Evolutionary conservation across 2,888 invertebrate genomes (phyloP).

Genomic region (Periphyllus acericola): DNA sequence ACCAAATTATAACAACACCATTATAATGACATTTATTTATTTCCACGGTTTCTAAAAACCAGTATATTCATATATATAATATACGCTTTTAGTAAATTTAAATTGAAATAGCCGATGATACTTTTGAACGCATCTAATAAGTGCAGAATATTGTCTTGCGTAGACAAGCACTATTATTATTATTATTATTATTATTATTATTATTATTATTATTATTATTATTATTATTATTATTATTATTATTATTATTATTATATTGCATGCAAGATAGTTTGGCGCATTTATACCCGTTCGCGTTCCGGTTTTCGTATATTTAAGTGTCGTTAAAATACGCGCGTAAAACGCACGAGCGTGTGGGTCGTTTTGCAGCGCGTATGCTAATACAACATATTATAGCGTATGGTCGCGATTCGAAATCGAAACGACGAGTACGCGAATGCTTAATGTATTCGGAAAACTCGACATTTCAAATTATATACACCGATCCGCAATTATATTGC

Average conservation of each 20-base stretch:
- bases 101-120: background rate
- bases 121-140: background rate
- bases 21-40: background rate
- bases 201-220: background rate
- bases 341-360: too few species aligned
- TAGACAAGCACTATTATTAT: background rate
- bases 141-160: background rate
- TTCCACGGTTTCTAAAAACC: background rate
- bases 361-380: too few species aligned
- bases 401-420: too few species aligned
- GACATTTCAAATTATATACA: too few species aligned
- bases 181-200: background rate
- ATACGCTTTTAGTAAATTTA: background rate
- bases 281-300: conserved; percentile 7
- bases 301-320: background rate
- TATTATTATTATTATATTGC: background rate
- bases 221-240: background rate
- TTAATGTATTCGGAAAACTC: too few species aligned
- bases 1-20: background rate
- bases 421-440: too few species aligned
- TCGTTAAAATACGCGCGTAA: too few species aligned
- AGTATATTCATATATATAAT: background rate
- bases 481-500: too few species aligned
- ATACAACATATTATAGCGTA: too few species aligned
- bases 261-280: too few species aligned